These are phyloP conservation scores for Orchestes rusci DNA, from an alignment of 2,888 invertebrate genomes.

Conservation along the genomic window DNA sequence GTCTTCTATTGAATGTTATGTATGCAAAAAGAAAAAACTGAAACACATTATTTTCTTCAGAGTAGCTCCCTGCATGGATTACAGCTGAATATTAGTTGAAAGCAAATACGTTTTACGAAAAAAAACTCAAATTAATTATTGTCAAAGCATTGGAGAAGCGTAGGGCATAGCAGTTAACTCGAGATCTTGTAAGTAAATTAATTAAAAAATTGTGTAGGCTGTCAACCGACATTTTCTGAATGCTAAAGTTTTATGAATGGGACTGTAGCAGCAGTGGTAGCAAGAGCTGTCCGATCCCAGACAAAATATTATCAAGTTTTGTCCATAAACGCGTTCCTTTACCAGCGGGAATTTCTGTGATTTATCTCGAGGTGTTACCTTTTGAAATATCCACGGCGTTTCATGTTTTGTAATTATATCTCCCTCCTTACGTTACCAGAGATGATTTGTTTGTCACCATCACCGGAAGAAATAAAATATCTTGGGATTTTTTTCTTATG, in stretches of 20 bases:
- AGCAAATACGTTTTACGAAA: no score
- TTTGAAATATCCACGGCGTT: constrained; percentile 13
- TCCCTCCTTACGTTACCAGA: constrained; percentile 2
- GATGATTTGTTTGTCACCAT: constrained; percentile 11
- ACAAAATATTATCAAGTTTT: constrained; percentile 38
- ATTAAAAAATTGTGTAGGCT: constrained; percentile 24
- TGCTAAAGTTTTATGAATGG: constrained; percentile 16
- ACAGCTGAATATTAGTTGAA: no score
- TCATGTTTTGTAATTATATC: constrained; percentile 16
- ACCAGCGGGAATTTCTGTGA: constrained; percentile 35
- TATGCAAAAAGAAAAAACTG: no score
- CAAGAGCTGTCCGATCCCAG: constrained; percentile 34
- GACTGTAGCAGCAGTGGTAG: constrained; percentile 33
- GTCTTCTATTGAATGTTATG: no score
- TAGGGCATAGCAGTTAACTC: no score
- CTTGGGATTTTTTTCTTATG: no score
- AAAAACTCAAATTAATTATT: no score
- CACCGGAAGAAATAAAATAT: constrained; percentile 13
- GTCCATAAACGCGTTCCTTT: constrained; percentile 38
- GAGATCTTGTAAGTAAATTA: no score
- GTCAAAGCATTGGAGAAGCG: no score
- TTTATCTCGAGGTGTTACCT: constrained; percentile 16
- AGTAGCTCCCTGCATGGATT: no score
- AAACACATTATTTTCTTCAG: no score
- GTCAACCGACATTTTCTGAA: constrained; percentile 13